A percentile compares a stretch with the other conserved stretches of the same genome.
Evolutionary conservation across 2,797 vertebrate genomes (phyloP).

Genomic region (Hirundo rustica): DNA sequence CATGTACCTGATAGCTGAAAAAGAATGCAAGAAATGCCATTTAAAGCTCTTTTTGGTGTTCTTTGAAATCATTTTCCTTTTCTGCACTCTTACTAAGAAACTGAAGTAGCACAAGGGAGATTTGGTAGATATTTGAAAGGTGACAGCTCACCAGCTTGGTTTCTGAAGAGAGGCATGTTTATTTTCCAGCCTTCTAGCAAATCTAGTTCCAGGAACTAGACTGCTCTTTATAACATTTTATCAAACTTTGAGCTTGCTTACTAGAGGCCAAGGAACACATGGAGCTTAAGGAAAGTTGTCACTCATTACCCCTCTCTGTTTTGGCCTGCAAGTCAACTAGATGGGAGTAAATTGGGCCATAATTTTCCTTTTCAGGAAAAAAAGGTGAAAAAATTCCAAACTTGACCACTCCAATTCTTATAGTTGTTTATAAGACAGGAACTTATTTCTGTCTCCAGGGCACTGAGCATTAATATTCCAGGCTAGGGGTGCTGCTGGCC

Average conservation of each 20-base stretch:
- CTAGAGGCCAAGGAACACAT: not conserved
- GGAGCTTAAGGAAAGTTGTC: not conserved
- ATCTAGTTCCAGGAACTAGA: not conserved
- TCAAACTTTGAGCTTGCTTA: not conserved
- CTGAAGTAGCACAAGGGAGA: not conserved
- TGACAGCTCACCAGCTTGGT: not conserved
- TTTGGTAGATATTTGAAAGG: not conserved
- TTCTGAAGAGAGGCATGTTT: not conserved
- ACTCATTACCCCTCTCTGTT: not conserved
- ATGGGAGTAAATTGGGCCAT: not conserved
- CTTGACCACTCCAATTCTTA: not conserved
- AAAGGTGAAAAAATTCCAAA: not conserved
- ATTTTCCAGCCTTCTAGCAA: not conserved
- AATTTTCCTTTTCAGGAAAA: not conserved
- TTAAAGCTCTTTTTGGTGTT: not conserved
- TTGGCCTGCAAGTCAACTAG: not conserved
- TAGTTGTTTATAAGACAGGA: not conserved
- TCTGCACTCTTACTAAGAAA: not conserved
- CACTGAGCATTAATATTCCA: not conserved
- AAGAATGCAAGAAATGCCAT: not conserved
- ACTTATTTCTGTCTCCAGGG: not conserved
- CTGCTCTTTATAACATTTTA: not conserved
- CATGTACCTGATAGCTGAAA: not conserved
- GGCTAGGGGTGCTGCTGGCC: not conserved
- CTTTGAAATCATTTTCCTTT: not conserved